A percentile compares a stretch with the other conserved stretches of the same genome.
Evolutionary conservation across 2,113 vertebrate genomes (phyloP).

Genomic region (Phaethon lepturus): DNA sequence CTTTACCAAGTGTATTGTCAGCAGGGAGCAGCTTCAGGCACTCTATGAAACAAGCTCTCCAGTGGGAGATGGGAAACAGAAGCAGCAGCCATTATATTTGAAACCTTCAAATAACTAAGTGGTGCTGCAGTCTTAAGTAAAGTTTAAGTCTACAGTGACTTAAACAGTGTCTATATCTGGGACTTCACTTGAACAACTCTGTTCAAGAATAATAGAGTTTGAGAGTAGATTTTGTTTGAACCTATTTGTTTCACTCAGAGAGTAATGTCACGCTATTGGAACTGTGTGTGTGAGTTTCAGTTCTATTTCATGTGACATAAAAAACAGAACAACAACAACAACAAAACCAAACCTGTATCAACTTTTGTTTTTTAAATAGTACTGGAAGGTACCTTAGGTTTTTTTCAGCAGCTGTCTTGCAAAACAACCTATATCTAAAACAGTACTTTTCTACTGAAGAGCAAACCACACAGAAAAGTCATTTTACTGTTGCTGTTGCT

Average conservation of each 20-base stretch:
- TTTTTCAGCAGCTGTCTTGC: background rate
- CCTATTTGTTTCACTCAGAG: background rate
- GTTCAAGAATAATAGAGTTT: background rate
- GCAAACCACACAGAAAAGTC: background rate
- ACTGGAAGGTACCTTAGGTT: background rate
- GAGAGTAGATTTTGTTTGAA: background rate
- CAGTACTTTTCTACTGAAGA: background rate
- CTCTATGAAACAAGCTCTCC: background rate
- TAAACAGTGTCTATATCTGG: background rate
- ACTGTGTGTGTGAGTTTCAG: background rate
- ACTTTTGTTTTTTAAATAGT: background rate
- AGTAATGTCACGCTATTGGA: background rate
- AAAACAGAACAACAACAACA: background rate
- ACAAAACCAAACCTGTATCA: background rate
- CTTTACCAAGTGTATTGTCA: background rate
- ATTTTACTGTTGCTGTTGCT: background rate
- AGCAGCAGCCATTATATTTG: background rate
- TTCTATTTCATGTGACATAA: background rate
- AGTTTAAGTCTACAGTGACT: background rate
- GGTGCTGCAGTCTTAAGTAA: background rate
- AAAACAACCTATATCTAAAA: background rate
- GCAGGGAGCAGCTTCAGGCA: background rate
- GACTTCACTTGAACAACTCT: background rate
- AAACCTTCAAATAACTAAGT: background rate
- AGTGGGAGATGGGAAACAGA: background rate